Percentiles rank a stretch among this genome's conserved stretches.
phyloP scores from a whole-genome alignment of 2,797 vertebrate species.

The Siniperca scherzeri region DNA sequence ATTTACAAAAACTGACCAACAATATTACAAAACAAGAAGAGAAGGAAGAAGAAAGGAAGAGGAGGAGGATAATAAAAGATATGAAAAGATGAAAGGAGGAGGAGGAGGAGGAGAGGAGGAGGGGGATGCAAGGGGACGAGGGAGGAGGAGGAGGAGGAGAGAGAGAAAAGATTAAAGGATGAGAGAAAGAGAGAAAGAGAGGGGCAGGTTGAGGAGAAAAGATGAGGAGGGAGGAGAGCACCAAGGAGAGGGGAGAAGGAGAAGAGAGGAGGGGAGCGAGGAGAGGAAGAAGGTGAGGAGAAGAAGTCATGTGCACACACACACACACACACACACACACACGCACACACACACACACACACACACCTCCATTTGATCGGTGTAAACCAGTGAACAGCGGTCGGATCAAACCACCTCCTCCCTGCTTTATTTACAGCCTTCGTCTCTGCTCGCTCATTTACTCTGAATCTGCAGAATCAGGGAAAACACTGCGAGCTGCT shows the following conservation, averaged over 20 bases:
- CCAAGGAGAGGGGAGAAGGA: too few relatives aligned
- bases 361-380: background rate
- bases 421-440: constrained; percentile 2
- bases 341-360: constrained; percentile 18
- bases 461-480: constrained; percentile 37
- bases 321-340: constrained; percentile 23
- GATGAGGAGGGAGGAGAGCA: background rate
- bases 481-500: constrained; percentile 19
- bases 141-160: too few relatives aligned
- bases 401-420: background rate
- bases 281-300: too few relatives aligned
- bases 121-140: background rate
- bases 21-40: background rate
- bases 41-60: background rate
- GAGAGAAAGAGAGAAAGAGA: background rate
- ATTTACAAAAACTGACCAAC: background rate
- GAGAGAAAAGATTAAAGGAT: background rate
- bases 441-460: constrained; percentile 1
- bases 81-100: background rate
- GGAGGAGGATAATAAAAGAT: too few relatives aligned
- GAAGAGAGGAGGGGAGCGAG: background rate
- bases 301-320: background rate
- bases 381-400: background rate
- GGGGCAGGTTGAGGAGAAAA: background rate
- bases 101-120: background rate